Percentiles rank a stretch among this genome's conserved stretches.
Conservation (phyloP, 2,888 invertebrate genomes). For the Melanargia galathea region DNA sequence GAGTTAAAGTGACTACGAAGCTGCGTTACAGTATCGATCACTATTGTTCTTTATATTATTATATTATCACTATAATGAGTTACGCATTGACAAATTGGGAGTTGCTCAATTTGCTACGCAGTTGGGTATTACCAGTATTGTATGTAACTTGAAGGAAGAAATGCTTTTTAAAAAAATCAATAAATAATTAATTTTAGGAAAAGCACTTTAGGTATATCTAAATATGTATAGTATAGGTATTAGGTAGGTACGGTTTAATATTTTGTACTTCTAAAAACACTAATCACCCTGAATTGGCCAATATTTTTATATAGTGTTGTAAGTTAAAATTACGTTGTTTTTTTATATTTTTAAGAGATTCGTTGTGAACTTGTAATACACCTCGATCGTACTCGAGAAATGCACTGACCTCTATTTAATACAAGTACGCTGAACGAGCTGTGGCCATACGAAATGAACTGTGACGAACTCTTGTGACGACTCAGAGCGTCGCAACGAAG, state of each 20-base stretch:
- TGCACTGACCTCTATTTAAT: no score
- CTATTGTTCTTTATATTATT: no score
- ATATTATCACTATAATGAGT: no score
- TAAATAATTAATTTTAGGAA: background rate
- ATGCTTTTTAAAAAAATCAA: background rate
- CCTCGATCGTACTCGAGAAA: background rate
- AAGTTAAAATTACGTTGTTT: background rate
- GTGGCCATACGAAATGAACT: no score
- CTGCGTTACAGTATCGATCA: no score
- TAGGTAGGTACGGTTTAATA: background rate
- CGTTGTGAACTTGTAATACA: background rate
- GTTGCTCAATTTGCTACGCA: no score
- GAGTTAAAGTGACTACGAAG: no score
- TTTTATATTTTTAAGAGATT: background rate
- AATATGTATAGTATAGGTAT: background rate
- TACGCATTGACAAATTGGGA: no score
- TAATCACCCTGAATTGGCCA: conserved; percentile 4
- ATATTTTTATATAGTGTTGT: conserved; percentile 3
- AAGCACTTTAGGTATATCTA: background rate
- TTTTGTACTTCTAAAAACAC: background rate
- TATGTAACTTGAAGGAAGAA: background rate
- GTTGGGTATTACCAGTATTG: background rate
- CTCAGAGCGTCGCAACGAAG: no score
- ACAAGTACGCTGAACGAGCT: no score
- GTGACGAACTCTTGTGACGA: no score